phyloP scores from a whole-genome alignment of 2,888 invertebrate species.

The Hoplodrina blanda region DNA sequence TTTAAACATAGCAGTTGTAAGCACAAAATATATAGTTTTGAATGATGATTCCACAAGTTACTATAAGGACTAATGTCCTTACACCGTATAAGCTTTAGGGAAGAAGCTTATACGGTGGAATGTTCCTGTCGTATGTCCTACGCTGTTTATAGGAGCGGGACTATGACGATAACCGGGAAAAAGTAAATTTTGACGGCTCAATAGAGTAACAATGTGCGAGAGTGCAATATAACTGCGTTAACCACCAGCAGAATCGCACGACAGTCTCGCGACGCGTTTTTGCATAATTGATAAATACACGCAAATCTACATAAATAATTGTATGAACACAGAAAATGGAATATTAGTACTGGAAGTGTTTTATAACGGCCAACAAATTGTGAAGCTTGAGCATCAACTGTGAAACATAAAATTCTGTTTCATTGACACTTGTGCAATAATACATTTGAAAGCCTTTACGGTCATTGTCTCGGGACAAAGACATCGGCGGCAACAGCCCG shows the following conservation, averaged over 20 bases:
- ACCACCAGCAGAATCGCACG: background rate
- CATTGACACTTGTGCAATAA: background rate
- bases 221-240: background rate
- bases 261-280: background rate
- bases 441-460: background rate
- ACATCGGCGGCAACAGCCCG: no score
- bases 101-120: background rate
- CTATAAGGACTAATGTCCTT: no score
- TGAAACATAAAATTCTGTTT: background rate
- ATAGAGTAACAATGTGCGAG: no score
- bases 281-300: background rate
- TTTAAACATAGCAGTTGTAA: constrained; percentile 23
- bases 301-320: background rate
- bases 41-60: background rate
- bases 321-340: background rate
- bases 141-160: background rate
- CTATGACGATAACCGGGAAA: background rate
- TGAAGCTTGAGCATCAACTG: background rate
- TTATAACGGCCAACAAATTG: background rate
- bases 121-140: background rate
- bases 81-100: background rate
- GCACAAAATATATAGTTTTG: constrained; percentile 7
- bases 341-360: background rate
- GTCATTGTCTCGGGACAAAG: no score
- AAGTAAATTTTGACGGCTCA: background rate